Percentiles rank a stretch among this genome's conserved stretches.
Conservation (phyloP, 2,113 vertebrate genomes). For the Oreotrochilus melanogaster region DNA sequence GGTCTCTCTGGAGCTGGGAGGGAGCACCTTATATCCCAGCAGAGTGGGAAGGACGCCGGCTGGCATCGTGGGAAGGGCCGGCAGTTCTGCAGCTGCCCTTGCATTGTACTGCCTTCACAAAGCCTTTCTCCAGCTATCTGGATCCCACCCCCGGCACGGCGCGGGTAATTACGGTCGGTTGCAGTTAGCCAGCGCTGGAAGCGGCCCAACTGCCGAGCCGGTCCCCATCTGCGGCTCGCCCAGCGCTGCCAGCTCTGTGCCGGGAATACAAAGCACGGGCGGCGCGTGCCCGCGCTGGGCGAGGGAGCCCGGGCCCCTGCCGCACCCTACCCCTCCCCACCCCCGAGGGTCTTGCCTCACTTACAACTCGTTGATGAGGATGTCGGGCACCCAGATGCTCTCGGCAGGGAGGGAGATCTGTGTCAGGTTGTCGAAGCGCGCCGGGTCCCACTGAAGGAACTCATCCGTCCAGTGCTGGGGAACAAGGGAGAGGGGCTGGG, state of each 20-base stretch:
- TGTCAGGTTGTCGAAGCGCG: slow-evolving; percentile 89
- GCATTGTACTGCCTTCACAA: slow-evolving; percentile 66
- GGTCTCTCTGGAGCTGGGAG: not conserved
- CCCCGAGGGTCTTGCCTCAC: not conserved
- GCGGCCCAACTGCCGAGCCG: slow-evolving; percentile 31
- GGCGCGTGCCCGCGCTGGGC: rapidly evolving
- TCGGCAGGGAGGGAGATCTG: slow-evolving; percentile 89
- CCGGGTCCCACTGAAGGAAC: slow-evolving; percentile 92
- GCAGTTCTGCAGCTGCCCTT: slow-evolving; percentile 63
- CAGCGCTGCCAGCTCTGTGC: slow-evolving; percentile 19
- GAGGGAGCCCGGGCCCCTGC: not conserved
- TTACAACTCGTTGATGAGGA: slow-evolving; percentile 99
- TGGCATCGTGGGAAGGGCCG: not conserved
- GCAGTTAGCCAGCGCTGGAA: slow-evolving; percentile 63
- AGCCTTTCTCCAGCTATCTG: slow-evolving; percentile 55
- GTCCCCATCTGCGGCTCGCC: slow-evolving; percentile 68
- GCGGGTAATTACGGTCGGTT: slow-evolving; percentile 23
- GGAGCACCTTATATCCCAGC: not conserved
- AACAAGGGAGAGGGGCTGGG: not conserved
- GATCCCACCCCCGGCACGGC: slow-evolving; percentile 39
- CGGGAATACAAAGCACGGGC: not conserved
- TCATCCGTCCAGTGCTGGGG: slow-evolving; percentile 92
- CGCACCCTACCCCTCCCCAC: too few species aligned
- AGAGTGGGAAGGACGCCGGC: not conserved
- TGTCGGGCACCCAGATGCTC: slow-evolving; percentile 95